Percentiles rank a stretch among this genome's conserved stretches.
These are phyloP conservation scores for Parapristionchus giblindavisi DNA, from an alignment of 2,888 invertebrate genomes.

Conservation along the genomic window DNA sequence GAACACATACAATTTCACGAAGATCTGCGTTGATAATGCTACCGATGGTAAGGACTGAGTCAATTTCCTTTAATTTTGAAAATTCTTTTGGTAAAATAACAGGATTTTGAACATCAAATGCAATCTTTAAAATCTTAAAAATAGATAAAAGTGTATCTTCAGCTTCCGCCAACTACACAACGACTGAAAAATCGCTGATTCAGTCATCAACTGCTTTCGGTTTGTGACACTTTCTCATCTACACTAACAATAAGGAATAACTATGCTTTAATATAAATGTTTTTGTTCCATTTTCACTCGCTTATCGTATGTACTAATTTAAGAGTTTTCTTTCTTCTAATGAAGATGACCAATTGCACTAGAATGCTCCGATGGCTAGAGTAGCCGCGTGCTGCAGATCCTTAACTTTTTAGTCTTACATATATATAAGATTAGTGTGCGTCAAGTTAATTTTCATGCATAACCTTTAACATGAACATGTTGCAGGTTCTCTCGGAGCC, in stretches of 20 bases:
- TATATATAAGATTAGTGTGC: neutral
- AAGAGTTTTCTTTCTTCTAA: too few relatives aligned
- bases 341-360: too few relatives aligned
- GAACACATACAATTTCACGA: conserved; percentile 56
- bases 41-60: conserved; percentile 40
- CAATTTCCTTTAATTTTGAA: neutral
- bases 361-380: too few relatives aligned
- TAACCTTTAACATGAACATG: too few relatives aligned
- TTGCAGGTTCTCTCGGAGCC: conserved; percentile 40
- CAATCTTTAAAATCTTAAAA: neutral
- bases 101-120: neutral
- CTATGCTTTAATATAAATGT: too few relatives aligned
- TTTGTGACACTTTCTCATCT: too few relatives aligned
- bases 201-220: conserved; percentile 19
- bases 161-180: conserved; percentile 16
- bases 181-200: conserved; percentile 3
- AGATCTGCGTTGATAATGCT: conserved; percentile 52
- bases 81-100: neutral
- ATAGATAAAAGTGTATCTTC: neutral
- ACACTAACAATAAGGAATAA: too few relatives aligned
- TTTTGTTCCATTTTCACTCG: too few relatives aligned
- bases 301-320: too few relatives aligned
- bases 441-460: too few relatives aligned
- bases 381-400: too few relatives aligned
- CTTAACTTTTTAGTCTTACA: neutral